Evolutionary conservation across 2,797 vertebrate species (phyloP).

Genomic region (Malacoctenus gilli): DNA sequence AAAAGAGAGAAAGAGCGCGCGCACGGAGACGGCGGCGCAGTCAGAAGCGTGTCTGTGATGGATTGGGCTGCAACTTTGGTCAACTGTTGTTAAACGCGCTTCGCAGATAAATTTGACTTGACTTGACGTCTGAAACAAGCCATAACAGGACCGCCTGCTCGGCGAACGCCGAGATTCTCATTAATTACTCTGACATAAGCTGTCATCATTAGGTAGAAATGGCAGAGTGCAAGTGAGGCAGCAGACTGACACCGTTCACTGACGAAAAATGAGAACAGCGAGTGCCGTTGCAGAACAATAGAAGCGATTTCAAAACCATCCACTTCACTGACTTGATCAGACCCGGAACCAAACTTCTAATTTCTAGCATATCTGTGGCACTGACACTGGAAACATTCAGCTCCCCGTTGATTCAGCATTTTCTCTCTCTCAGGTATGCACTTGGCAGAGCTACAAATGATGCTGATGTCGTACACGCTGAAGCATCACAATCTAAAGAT

Average conservation of each 20-base stretch:
- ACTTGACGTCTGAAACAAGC: constrained; percentile 25
- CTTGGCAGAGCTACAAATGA: constrained; percentile 11
- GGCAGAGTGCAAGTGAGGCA: constrained; percentile 40
- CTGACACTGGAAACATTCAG: background rate
- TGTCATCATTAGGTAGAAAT: constrained; percentile 20
- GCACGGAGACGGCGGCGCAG: constrained; percentile 33
- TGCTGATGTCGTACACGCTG: constrained; percentile 8
- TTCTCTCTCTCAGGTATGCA: constrained; percentile 2
- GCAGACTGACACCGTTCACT: constrained; percentile 46
- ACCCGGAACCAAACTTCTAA: constrained; percentile 1
- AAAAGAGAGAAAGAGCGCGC: constrained; percentile 3
- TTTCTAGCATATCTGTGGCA: constrained; percentile 5
- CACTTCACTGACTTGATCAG: constrained; percentile 17
- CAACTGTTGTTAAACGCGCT: no score
- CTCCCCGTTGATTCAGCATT: constrained; percentile 18
- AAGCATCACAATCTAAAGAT: constrained; percentile 16
- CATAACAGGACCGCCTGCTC: constrained; percentile 51
- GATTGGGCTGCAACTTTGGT: no score
- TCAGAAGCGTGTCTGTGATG: constrained; percentile 33
- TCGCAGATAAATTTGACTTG: no score
- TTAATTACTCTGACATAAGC: constrained; percentile 58
- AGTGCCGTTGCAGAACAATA: constrained; percentile 19
- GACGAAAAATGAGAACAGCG: constrained; percentile 15
- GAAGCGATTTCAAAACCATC: constrained; percentile 17
- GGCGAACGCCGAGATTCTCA: constrained; percentile 37